Evolutionary conservation across 37 sponge, comb jelly and placozoan species (phyloP).

Genomic region (Agelas oroides): DNA sequence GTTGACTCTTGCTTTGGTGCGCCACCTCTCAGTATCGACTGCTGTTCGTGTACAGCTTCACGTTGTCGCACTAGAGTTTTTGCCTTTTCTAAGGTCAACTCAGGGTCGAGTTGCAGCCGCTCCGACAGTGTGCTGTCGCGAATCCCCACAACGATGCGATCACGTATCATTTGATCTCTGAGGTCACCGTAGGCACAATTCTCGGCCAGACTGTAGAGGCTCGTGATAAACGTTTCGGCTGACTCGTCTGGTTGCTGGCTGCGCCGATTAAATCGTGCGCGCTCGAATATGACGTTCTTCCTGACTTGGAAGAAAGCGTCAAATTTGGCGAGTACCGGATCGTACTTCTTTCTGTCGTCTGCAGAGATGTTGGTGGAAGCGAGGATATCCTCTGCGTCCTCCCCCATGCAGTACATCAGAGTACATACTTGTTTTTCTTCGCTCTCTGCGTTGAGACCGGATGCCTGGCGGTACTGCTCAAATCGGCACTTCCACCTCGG

Average conservation of each 20-base stretch:
- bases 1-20: not conserved
- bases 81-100: conserved; percentile 37
- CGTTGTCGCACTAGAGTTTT: conserved; percentile 33
- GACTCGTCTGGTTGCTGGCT: conserved; percentile 8
- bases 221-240: conserved; percentile 25
- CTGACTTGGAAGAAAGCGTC: conserved; percentile 36
- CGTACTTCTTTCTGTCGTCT: conserved; percentile 31
- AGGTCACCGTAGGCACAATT: no score
- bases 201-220: conserved; percentile 18
- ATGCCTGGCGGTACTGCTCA: conserved; percentile 34
- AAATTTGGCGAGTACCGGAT: conserved; percentile 14
- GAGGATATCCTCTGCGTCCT: conserved; percentile 54
- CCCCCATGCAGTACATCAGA: conserved; percentile 50
- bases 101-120: conserved; percentile 32
- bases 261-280: conserved; percentile 39
- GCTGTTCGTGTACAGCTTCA: no score
- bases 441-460: conserved; percentile 15
- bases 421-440: conserved; percentile 33
- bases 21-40: not conserved
- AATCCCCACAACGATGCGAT: conserved; percentile 38
- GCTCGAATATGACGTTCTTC: conserved; percentile 34
- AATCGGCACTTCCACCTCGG: no score
- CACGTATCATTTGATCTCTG: no score
- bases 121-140: conserved; percentile 22
- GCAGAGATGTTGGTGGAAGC: conserved; percentile 35